phyloP scores from a whole-genome alignment of 2,888 invertebrate species.

The Cactoblastis cactorum region DNA sequence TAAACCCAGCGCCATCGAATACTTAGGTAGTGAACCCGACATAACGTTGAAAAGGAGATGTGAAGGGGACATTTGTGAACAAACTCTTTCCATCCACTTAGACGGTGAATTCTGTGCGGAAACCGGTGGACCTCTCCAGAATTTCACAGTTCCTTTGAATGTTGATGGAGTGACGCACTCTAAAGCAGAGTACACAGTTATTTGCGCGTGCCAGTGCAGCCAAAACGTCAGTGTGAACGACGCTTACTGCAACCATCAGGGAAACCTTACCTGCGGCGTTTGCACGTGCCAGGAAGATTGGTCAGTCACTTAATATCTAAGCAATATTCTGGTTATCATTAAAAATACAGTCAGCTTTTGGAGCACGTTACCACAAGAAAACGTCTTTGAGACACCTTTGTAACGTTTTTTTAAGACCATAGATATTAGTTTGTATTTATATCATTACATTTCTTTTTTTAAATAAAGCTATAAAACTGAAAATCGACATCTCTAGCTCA shows the following conservation, averaged over 20 bases:
- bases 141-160: slow-evolving; percentile 34
- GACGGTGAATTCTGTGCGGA: slow-evolving; percentile 40
- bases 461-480: too few relatives aligned
- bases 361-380: too few relatives aligned
- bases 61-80: neutral
- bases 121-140: slow-evolving; percentile 34
- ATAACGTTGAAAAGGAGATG: slow-evolving; percentile 20
- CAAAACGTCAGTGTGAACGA: slow-evolving; percentile 36
- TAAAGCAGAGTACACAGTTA: slow-evolving; percentile 47
- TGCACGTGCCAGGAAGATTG: slow-evolving; percentile 77
- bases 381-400: too few relatives aligned
- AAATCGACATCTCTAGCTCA: neutral
- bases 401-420: too few relatives aligned
- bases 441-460: too few relatives aligned
- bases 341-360: too few relatives aligned
- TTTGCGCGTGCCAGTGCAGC: slow-evolving; percentile 57
- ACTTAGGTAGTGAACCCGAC: neutral
- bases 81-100: neutral
- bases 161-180: slow-evolving; percentile 35
- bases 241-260: slow-evolving; percentile 66
- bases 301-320: slow-evolving; percentile 32
- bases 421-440: too few relatives aligned
- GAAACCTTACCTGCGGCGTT: slow-evolving; percentile 80
- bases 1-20: slow-evolving; percentile 22
- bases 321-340: neutral